Evolutionary conservation across 2,888 invertebrate genomes (phyloP), one percentile per base, ranked within the genome.

Genomic region (Volucella bombylans): DNA sequence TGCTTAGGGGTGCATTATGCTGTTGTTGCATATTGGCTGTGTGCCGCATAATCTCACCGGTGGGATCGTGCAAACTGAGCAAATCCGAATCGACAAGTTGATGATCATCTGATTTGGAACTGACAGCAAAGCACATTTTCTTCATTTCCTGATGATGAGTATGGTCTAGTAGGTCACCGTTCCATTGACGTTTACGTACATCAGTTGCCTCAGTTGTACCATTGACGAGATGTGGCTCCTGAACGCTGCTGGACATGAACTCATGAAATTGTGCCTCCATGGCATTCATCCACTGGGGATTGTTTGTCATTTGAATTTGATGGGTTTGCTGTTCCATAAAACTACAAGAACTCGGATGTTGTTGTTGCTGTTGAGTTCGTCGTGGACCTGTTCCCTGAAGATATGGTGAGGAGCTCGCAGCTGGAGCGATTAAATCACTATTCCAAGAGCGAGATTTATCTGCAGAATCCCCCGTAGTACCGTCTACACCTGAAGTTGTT

Each of bases 201-300:
- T 85, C 87, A 31, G 87, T 86, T 4, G 64, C 9, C 39, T 83
- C 83, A 3, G 47, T 18, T 14, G 49, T 8, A 8, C 80, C 76
- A 47, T 76, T 80, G 0, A 76, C 67, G n/a, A 83, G 68, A 12
- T 47, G 67, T 14, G 76, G 57, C 18, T 85, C 85, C 41, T 76
- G 81, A n/a, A 62, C 85, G 12, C 82, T 73, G 12, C 77, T 88
- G 18, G 90, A 87, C 85, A 90, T 88, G 50, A 90, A 91, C 59
- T 90, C 91, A 8, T 88, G 89, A 62, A 90, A 89, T 82, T 90
- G 91, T 12, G 90, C 90, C 65, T 91, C 91, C 89, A 91, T 90
- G 82, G 90, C 90, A 73, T 91, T 91, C 90, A 91, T 90, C 91
- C 91, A 91, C 61, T 91, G 89, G 0, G 90, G 90, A 86, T 90